These are phyloP conservation scores for Drosophila subobscura DNA, from an alignment of 1,140 invertebrate genomes.

Conservation along the genomic window DNA sequence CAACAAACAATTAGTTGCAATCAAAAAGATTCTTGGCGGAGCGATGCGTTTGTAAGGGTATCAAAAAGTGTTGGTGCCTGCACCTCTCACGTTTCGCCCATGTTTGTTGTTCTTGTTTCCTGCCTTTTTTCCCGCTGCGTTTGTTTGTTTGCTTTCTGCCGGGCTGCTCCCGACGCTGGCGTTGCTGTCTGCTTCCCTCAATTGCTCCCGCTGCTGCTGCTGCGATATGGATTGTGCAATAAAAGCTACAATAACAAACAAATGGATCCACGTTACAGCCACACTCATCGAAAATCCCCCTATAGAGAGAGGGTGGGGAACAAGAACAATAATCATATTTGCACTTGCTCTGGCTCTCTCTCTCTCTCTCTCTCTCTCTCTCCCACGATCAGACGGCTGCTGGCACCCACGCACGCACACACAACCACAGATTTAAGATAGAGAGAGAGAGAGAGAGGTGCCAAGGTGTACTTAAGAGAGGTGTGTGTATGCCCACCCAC, in stretches of 20 bases:
- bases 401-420: conserved; percentile 38
- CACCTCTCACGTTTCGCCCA: no score
- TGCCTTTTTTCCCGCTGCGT: conserved; percentile 10
- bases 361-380: conserved; percentile 3
- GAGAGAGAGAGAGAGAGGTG: conserved; percentile 1
- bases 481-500: no score
- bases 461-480: no score
- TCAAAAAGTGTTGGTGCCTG: no score
- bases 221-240: conserved; percentile 63
- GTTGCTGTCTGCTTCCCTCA: no score
- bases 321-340: conserved; percentile 57
- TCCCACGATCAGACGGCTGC: conserved; percentile 20
- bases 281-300: conserved; percentile 13
- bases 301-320: conserved; percentile 1
- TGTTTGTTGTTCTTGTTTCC: conserved; percentile 1
- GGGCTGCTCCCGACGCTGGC: no score
- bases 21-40: no score
- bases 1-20: no score
- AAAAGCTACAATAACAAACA: conserved; percentile 72
- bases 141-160: conserved; percentile 33
- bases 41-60: no score
- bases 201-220: conserved; percentile 18
- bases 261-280: conserved; percentile 41
- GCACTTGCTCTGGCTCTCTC: conserved; percentile 32
- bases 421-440: not conserved